Percentiles rank a stretch among this genome's conserved stretches.
phyloP scores from a whole-genome alignment of 2,888 invertebrate genomes.

The Muschampia plurimacula region DNA sequence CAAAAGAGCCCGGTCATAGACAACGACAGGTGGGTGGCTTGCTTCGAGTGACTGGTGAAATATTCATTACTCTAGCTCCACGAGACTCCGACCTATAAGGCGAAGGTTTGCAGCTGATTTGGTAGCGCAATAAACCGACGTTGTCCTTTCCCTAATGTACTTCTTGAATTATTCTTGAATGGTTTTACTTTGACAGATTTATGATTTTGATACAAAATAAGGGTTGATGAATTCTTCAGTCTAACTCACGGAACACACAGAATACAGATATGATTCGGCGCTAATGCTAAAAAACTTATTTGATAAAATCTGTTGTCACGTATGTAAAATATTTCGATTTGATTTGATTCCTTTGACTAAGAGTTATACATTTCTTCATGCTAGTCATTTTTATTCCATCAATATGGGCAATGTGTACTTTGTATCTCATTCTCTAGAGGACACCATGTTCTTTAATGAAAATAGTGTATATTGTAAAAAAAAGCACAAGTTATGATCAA shows the following conservation, averaged over 20 bases:
- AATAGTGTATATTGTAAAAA: background rate
- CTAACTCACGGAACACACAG: too few relatives aligned
- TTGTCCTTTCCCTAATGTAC: conserved; percentile 6
- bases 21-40: conserved; percentile 37
- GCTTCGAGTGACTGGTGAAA: conserved; percentile 30
- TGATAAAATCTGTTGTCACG: too few relatives aligned
- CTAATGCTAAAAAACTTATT: too few relatives aligned
- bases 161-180: background rate
- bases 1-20: conserved; percentile 23
- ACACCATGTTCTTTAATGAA: too few relatives aligned
- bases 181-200: background rate
- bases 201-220: background rate
- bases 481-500: too few relatives aligned
- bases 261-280: too few relatives aligned
- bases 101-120: conserved; percentile 15
- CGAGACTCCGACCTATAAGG: conserved; percentile 26
- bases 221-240: background rate
- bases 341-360: too few relatives aligned
- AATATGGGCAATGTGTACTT: background rate
- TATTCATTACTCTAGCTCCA: conserved; percentile 32
- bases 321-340: too few relatives aligned
- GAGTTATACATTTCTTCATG: too few relatives aligned
- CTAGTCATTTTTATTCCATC: background rate
- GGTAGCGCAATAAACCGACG: conserved; percentile 28
- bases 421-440: background rate